A percentile compares a stretch with the other conserved stretches of the same genome.
These are phyloP conservation scores for Fundulus diaphanus DNA, from an alignment of 2,797 vertebrate species.

Conservation along the genomic window DNA sequence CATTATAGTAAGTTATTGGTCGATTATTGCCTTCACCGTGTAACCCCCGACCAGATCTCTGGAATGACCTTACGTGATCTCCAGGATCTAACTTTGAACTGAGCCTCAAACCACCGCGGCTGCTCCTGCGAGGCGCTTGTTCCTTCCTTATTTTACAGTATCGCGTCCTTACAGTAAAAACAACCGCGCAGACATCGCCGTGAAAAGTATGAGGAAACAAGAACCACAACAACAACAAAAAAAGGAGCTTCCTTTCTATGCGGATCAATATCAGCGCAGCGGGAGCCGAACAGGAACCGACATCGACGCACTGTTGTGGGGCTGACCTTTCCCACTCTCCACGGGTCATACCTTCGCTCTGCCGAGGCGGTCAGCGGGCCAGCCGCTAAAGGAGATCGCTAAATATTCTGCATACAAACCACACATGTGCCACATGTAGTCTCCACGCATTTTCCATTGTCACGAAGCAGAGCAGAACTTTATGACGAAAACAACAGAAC, in stretches of 20 bases:
- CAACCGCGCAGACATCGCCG: constrained; percentile 45
- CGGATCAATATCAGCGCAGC: constrained; percentile 91
- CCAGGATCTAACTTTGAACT: not conserved
- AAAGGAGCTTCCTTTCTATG: constrained; percentile 78
- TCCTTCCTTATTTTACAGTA: constrained; percentile 19
- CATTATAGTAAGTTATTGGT: no score
- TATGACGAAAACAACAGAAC: not conserved
- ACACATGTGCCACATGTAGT: not conserved
- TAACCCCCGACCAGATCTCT: not conserved
- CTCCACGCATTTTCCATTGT: not conserved
- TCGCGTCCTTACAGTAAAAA: constrained; percentile 34
- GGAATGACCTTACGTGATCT: not conserved
- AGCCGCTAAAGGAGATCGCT: constrained; percentile 27
- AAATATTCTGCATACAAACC: constrained; percentile 19
- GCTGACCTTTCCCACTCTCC: constrained; percentile 89
- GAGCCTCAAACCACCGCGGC: not conserved
- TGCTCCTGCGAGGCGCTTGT: not conserved
- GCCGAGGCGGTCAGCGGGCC: constrained; percentile 78
- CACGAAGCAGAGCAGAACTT: not conserved
- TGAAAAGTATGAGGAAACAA: constrained; percentile 42
- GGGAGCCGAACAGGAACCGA: constrained; percentile 85
- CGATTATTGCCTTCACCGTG: not conserved
- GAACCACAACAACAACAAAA: no score
- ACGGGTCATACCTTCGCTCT: constrained; percentile 84
- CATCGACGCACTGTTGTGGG: constrained; percentile 83